phyloP scores from a whole-genome alignment of 2,113 vertebrate genomes.

The Upupa epops region DNA sequence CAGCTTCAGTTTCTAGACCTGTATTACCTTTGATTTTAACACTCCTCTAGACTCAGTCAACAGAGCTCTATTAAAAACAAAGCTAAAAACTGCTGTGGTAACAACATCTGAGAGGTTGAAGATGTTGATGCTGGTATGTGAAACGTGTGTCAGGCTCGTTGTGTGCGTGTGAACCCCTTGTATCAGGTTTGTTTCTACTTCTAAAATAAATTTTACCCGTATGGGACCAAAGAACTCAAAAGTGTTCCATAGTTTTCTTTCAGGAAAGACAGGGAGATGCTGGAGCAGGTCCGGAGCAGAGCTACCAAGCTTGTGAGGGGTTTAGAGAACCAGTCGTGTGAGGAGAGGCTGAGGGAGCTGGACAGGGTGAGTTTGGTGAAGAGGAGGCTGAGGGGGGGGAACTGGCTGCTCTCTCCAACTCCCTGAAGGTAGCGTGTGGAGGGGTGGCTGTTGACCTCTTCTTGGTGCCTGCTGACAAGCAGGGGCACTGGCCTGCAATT shows the following conservation, averaged over 20 bases:
- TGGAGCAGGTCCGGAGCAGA: too few relatives aligned
- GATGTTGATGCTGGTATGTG: not conserved
- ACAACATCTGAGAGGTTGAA: not conserved
- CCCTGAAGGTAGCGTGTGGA: too few relatives aligned
- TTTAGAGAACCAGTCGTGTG: too few relatives aligned
- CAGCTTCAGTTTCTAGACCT: not conserved
- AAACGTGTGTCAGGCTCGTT: not conserved
- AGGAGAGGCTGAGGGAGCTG: too few relatives aligned
- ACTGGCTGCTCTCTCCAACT: too few relatives aligned
- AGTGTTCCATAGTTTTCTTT: not conserved
- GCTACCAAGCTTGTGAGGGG: too few relatives aligned
- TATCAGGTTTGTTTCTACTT: slow-evolving; percentile 1
- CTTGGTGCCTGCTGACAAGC: too few relatives aligned
- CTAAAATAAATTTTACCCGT: slow-evolving; percentile 31
- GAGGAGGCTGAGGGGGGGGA: too few relatives aligned
- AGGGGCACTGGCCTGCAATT: too few relatives aligned
- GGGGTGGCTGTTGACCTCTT: too few relatives aligned
- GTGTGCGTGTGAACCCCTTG: not conserved
- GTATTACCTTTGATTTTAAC: not conserved
- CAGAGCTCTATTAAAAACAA: not conserved
- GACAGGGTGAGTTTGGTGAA: too few relatives aligned
- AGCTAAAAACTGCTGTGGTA: not conserved
- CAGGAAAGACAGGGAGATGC: too few relatives aligned
- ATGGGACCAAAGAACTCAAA: not conserved
- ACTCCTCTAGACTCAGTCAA: not conserved